Base-by-base conservation (phyloP, 2,888 invertebrate species). In the Teleiodes luculella region DNA sequence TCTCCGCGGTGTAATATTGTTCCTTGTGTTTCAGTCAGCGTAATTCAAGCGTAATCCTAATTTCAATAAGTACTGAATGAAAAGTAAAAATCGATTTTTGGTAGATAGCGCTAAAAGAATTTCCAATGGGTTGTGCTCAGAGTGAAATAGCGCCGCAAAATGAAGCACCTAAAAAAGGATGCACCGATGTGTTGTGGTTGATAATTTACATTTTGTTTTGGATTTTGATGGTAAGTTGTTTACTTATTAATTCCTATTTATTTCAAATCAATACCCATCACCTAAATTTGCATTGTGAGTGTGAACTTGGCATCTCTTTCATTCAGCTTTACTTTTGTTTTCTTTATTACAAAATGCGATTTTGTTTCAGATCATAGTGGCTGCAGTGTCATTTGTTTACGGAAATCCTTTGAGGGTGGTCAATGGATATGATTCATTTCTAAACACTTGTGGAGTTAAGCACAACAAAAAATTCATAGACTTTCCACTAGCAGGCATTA, bases 401-500 rank as follows among this genome's bases (percentile, higher is more conserved):
- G 97, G 97, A 14, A 95, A 96, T 83, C 97, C 97, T 0, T 82
- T 94, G 68, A 91, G 97, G 60, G 91, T 97, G 39, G 94, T 97
- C 58, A 96, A 97, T 90, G 97, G 97, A 14, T 97, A 95, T 80
- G 97, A 98, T 79, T 97, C 96, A 54, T 98, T 96, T 88, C 97
- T 97, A 7, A 98, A 98, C 77, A 97, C 97, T 31, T 98, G 98
- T 80, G 98, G 98, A 13, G 93, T 95, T 20, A 93, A 93, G 67
- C 89, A 86, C 62, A 98, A 97, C 80, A 93, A 93, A 64, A 93
- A 92, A 62, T 92, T 95, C 58, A 92, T 93, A 7, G 92, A 93
- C 62, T 91, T 94, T 70, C 92, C 94, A 3, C 78, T 95, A 47
- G 95, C 97, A 18, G 98, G 97, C 10, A 91, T 94, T 67, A 95